phyloP scores from a whole-genome alignment of 1,140 invertebrate species.

The Phthorimaea operculella region DNA sequence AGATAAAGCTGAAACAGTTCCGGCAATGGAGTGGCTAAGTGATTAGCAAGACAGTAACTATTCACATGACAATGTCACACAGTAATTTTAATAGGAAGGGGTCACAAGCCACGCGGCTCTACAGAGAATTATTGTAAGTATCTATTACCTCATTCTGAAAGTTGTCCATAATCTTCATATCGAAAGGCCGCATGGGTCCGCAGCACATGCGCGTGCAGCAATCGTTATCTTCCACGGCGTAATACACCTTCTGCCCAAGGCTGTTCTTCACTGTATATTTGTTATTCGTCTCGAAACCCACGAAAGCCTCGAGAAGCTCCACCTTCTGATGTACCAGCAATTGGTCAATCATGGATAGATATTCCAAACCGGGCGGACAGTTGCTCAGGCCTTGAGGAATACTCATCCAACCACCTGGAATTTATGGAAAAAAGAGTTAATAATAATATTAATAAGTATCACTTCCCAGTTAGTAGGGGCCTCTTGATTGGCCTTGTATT shows the following conservation, averaged over 20 bases:
- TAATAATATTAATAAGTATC: no score
- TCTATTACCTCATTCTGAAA: slow-evolving; percentile 75
- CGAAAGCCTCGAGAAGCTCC: slow-evolving; percentile 84
- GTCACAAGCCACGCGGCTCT: no score
- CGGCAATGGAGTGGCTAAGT: no score
- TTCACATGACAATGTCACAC: no score
- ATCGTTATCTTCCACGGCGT: slow-evolving; percentile 86
- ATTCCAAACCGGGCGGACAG: slow-evolving; percentile 92
- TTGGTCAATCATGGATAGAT: slow-evolving; percentile 90
- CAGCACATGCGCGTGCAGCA: slow-evolving; percentile 82
- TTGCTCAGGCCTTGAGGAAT: slow-evolving; percentile 77
- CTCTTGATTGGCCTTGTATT: no score
- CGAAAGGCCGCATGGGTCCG: slow-evolving; percentile 82
- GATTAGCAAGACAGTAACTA: no score
- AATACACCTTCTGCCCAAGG: slow-evolving; percentile 84
- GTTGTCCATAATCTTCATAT: slow-evolving; percentile 87
- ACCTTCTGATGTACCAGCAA: slow-evolving; percentile 90
- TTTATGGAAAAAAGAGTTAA: not conserved
- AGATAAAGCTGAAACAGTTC: no score
- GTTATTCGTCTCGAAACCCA: slow-evolving; percentile 91
- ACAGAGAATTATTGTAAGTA: no score
- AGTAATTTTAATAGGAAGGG: no score
- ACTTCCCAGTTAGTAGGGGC: no score
- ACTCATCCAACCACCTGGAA: slow-evolving; percentile 85
- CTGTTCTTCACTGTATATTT: slow-evolving; percentile 86